Evolutionary conservation across 2,113 vertebrate species (phyloP), one percentile per base, ranked within the genome.

Genomic region (Sitta europaea): DNA sequence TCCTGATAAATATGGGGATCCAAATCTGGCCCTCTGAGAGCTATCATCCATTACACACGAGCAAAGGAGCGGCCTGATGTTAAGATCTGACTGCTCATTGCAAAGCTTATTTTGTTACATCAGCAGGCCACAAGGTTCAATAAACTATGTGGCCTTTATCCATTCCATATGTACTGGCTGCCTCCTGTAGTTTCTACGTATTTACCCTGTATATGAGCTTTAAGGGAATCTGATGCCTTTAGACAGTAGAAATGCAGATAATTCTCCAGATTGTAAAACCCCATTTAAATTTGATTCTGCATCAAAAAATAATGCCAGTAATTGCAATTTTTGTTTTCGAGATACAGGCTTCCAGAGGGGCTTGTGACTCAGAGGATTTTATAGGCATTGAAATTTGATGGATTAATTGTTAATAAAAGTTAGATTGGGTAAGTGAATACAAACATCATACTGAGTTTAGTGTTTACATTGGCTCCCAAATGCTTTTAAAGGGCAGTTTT

Each of bases 341-440:
- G 95, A 94, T 96, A 80, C 25, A 92, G 83, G 77, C 91, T 97
- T 97, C 8, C 89, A 93, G 85, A 94, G 95, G 82, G 70, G 94
- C 75, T 92, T 95, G 93, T 97, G 97, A 97, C 91, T 96, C 87
- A 79, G 66, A 91, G 84, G 90, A 66, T 95, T 97, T 95, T 97
- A 94, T 76, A 97, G 96, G 92, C 97, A 97, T 94, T 98, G 97
- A 98, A 98, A 97, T 96, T 66, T 92, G 95, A 97, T 98, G 96
- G 90, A 98, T 98, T 98, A 98, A 97, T 98, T 97, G 97, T 94
- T 98, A 97, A 96, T 95, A 97, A 98, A 98, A 97, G 93, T 97
- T 96, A 97, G 97, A 96, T 95, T 97, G 97, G 76, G 93, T 97
- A 98, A 98, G 97, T 96, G 97, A 96, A 97, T 96, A 92, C 97